Base-by-base conservation (phyloP, 2,113 vertebrate species). In the Pachycephala philippinensis region DNA sequence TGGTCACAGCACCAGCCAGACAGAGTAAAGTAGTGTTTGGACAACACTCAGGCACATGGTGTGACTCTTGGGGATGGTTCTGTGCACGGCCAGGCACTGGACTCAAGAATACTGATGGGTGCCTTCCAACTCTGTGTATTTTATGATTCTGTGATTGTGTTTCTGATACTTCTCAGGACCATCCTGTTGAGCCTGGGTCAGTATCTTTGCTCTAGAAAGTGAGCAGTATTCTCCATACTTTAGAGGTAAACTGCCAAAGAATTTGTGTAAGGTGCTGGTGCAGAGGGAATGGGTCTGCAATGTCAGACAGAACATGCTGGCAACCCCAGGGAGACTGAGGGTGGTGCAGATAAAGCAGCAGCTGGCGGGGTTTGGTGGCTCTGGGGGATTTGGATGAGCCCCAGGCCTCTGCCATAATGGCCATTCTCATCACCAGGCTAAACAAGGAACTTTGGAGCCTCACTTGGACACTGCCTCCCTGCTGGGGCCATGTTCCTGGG, bases 401-500 rank as follows among this genome's bases (percentile, higher is more conserved):
- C 27, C 3, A 15, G 47, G 33, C 33, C 54, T 69, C 54, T 74
- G 39, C 72, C 45, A 53, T 7, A 49, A 31, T 13, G 1, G 1
- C 28, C 4, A 10, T 19, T 63, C 37, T 35, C 24, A 21, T 30
- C 39, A 45, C 26, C 17, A 59, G 39, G n/a, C 4, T 63, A 11
- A 63, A 45, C 1, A 7, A 18, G 35, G 44, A 54, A 28, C 16
- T 84, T 13, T 39, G 68, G 72, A 77, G 8, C 57, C 28, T 84
- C 6, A 0, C 63, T 33, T 1, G 4, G 63, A 57, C 35, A 77
- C 64, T 81, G 49, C 39, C 30, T 54, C 44, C 24, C 33, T 35
- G 22, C 37, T n/a, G 24, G 31, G 31, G 17, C 61, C 16, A 4
- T 0, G 10, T 31, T 76, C 20, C 30, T 0, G 0, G 11, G 26